These are phyloP conservation scores for Megalopta genalis DNA, from an alignment of 1,140 invertebrate genomes.

Conservation along the genomic window DNA sequence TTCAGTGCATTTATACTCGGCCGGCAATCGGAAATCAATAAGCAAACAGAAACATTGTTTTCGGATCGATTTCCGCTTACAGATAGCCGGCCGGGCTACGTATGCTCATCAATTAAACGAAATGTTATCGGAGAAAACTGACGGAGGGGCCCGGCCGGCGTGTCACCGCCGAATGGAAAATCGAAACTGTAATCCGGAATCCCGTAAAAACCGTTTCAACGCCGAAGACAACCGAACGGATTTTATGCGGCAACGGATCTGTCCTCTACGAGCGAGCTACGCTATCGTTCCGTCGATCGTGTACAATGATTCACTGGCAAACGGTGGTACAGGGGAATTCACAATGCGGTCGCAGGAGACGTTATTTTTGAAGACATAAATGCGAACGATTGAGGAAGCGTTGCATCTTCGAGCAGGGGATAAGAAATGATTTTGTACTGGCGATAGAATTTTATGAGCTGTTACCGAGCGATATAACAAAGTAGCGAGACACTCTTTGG, in stretches of 20 bases:
- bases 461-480: too few species aligned
- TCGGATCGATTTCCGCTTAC: slow-evolving; percentile 55
- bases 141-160: not conserved
- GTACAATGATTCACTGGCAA: too few species aligned
- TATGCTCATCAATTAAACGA: slow-evolving; percentile 49
- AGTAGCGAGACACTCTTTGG: too few species aligned
- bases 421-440: too few species aligned
- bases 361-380: too few species aligned
- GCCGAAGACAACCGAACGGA: not conserved
- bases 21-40: slow-evolving; percentile 62
- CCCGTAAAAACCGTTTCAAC: not conserved
- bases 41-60: slow-evolving; percentile 57
- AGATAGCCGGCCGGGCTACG: slow-evolving; percentile 33
- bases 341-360: too few species aligned
- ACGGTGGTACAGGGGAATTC: too few species aligned
- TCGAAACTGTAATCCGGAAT: slow-evolving; percentile 7
- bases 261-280: too few species aligned
- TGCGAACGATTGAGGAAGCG: too few species aligned
- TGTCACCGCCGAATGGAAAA: not conserved
- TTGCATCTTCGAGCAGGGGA: too few species aligned
- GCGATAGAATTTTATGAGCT: too few species aligned
- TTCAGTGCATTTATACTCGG: slow-evolving; percentile 47
- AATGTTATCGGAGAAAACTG: slow-evolving; percentile 35
- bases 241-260: not conserved
- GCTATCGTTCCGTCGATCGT: too few species aligned